Percentiles rank a stretch among this genome's conserved stretches.
phyloP scores from a whole-genome alignment of 2,797 vertebrate species.

The Gila robusta region DNA sequence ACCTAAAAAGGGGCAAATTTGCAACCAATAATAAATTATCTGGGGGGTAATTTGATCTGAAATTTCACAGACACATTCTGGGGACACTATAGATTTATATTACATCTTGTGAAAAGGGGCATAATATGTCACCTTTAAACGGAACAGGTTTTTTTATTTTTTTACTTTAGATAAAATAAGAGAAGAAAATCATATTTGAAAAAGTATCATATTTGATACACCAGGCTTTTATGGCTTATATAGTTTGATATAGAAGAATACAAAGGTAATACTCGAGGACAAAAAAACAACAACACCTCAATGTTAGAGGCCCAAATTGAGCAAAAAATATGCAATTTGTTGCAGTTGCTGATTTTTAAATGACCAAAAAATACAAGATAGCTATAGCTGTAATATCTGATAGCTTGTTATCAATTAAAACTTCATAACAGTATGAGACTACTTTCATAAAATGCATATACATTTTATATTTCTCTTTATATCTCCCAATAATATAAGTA shows the following conservation, averaged over 20 bases:
- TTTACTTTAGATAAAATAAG: too few species aligned
- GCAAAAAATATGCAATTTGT: neutral
- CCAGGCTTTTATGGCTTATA: neutral
- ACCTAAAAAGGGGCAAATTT: too few species aligned
- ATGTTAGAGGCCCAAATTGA: neutral
- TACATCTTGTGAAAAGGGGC: too few species aligned
- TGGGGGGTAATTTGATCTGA: too few species aligned
- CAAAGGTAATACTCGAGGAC: neutral
- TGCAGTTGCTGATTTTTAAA: neutral
- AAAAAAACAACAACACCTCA: neutral
- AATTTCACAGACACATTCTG: too few species aligned
- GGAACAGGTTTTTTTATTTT: too few species aligned
- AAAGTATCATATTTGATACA: neutral
- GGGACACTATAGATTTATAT: too few species aligned
- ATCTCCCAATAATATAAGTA: too few species aligned
- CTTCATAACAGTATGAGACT: neutral
- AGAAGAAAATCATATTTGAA: too few species aligned
- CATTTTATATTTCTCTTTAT: neutral
- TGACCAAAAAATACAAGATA: neutral
- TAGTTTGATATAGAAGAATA: neutral
- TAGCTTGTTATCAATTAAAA: neutral
- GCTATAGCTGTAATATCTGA: too few species aligned
- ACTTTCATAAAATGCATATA: neutral
- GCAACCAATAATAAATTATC: too few species aligned
- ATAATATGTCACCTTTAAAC: too few species aligned